phyloP scores from a whole-genome alignment of 2,888 invertebrate genomes.

The Timema cristinae region DNA sequence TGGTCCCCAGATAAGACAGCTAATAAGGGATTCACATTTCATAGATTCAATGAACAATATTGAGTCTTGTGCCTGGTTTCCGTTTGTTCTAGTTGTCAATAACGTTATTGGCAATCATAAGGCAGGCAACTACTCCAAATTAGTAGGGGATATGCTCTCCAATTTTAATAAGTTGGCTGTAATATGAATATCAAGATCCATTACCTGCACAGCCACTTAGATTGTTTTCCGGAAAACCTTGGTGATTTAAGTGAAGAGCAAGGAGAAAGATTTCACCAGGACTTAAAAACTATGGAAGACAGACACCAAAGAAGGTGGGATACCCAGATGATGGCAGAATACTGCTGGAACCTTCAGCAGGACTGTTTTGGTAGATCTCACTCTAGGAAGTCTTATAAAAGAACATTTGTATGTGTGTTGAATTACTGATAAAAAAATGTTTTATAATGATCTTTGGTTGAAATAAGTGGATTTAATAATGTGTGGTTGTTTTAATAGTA shows the following conservation, averaged over 20 bases:
- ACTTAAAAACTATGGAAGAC: background rate
- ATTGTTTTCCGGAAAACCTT: constrained; percentile 42
- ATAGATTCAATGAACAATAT: background rate
- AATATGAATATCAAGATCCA: too few species aligned
- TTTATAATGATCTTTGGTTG: background rate
- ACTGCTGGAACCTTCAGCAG: background rate
- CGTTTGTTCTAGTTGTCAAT: background rate
- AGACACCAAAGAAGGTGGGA: background rate
- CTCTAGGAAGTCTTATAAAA: background rate
- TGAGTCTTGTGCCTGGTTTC: constrained; percentile 11
- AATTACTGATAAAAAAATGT: background rate
- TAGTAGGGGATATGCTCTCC: too few species aligned
- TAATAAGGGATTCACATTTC: too few species aligned
- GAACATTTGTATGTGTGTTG: background rate
- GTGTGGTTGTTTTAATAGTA: too few species aligned
- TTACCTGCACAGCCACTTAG: constrained; percentile 36
- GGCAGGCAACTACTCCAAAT: background rate
- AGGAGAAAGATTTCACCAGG: constrained; percentile 39
- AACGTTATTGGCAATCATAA: constrained; percentile 6
- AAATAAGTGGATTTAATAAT: too few species aligned
- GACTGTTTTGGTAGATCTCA: background rate
- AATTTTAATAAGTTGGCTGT: too few species aligned
- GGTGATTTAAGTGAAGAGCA: constrained; percentile 41
- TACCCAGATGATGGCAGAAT: background rate
- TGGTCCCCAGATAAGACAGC: too few species aligned